A percentile compares a stretch with the other conserved stretches of the same genome.
phyloP scores from a whole-genome alignment of 2,113 vertebrate species.

The Rhadina sibilatrix region DNA sequence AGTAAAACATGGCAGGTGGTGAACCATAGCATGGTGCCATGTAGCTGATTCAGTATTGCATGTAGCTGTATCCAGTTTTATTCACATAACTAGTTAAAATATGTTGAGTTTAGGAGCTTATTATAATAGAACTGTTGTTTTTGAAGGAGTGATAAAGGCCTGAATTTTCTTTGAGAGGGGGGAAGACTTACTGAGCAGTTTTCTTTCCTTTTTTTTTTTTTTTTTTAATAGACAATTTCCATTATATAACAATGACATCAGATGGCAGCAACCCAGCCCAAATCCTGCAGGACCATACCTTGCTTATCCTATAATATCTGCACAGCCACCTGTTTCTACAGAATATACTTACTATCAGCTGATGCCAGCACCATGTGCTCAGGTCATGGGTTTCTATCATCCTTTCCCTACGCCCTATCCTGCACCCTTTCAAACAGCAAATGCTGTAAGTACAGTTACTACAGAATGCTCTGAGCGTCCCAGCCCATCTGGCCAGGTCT shows the following conservation, averaged over 20 bases:
- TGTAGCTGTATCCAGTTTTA: not conserved
- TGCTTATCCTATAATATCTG: conserved; percentile 92
- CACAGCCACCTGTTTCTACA: conserved; percentile 90
- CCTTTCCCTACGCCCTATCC: conserved; percentile 87
- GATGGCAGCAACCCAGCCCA: conserved; percentile 93
- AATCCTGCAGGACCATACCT: conserved; percentile 88
- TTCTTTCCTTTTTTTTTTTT: not conserved
- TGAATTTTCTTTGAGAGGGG: not conserved
- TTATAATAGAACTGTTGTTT: not conserved
- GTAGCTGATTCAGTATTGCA: not conserved
- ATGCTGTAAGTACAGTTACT: conserved; percentile 79
- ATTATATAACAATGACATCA: conserved; percentile 89
- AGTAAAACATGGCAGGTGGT: not conserved
- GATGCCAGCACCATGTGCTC: conserved; percentile 92
- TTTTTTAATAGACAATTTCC: conserved; percentile 84
- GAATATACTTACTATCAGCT: conserved; percentile 96
- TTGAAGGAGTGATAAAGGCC: not conserved
- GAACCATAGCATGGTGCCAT: not conserved
- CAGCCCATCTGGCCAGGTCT: conserved; percentile 76
- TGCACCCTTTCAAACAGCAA: conserved; percentile 82
- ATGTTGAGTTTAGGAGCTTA: not conserved
- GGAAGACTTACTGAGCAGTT: not conserved
- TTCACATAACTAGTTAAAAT: not conserved
- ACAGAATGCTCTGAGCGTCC: conserved; percentile 86
- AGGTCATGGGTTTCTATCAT: conserved; percentile 98